Evolutionary conservation across 2,888 invertebrate genomes (phyloP).

Genomic region (Itoplectis maculator): DNA sequence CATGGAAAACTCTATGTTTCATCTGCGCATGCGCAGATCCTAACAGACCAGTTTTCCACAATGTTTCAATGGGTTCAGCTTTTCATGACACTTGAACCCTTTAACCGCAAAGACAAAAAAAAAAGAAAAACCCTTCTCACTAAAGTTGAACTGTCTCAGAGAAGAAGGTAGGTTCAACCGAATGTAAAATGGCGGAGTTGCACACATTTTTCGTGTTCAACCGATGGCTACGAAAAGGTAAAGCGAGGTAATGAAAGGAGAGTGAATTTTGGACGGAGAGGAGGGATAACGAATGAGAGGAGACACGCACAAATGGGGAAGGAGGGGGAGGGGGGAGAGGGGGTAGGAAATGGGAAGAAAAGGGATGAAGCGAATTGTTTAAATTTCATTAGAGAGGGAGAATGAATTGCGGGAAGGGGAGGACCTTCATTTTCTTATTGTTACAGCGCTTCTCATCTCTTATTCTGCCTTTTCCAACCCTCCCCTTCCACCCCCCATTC

Average conservation of each 20-base stretch:
- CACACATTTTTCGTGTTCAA: slow-evolving; percentile 31
- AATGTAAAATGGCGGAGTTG: slow-evolving; percentile 4
- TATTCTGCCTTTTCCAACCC: slow-evolving; percentile 24
- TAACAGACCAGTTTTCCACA: no score
- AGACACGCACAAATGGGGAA: slow-evolving; percentile 16
- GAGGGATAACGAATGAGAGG: slow-evolving; percentile 4
- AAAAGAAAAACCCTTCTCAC: background rate
- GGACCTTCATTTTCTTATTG: slow-evolving; percentile 58
- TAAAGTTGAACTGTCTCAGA: background rate
- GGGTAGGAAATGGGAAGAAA: slow-evolving; percentile 11
- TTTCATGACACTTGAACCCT: no score
- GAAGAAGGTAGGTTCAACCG: slow-evolving; percentile 7
- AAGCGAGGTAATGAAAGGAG: background rate
- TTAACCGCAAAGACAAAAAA: no score
- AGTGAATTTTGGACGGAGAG: slow-evolving; percentile 33
- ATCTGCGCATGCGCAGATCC: no score
- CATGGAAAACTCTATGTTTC: no score
- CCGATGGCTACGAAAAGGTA: background rate
- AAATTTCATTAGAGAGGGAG: slow-evolving; percentile 65
- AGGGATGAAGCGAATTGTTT: slow-evolving; percentile 57
- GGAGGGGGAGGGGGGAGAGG: background rate
- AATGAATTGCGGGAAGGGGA: slow-evolving; percentile 45
- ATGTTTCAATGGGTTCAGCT: no score
- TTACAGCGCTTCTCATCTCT: slow-evolving; percentile 23
- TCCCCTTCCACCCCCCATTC: background rate